Evolutionary conservation across 2,113 vertebrate genomes (phyloP), one percentile per base, ranked within the genome.

Genomic region (Seriola aureovittata): DNA sequence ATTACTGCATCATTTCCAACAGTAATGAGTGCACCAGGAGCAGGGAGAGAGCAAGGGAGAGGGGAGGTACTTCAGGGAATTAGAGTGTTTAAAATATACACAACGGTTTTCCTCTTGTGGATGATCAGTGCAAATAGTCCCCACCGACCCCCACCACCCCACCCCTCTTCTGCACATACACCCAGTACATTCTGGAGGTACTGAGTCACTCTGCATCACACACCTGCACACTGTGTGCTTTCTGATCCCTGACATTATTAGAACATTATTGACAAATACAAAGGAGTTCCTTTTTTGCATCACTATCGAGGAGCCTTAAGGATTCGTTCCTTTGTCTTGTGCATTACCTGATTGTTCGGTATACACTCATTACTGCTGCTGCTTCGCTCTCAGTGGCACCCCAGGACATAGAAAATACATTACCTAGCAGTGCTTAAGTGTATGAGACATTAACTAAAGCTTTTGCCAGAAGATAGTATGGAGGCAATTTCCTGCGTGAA

Each of bases 11-110:
- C 87, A 89, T 92, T 85, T 93, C 85, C 75, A 91, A 67, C 85
- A 81, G 88, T 93, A 91, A 91, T 92, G 91, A 93, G 88, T 90
- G 88, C 82, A 90, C 82, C 82, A 88, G 79, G 82, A 91, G 88
- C 88, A 88, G 58, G 19, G 52, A 82, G 68, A 71, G 81, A 79
- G 86, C 64, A 79, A 72, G 75, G 58, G 66, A 87, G 81, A 75
- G 57, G 76, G 78, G 69, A 81, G 71, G 71, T 84, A 89, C 88
- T 90, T 93, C 40, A 71, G 89, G 87, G 93, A 89, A 91, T 91
- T 88, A 81, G 65, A 88, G 81, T 85, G 79, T 93, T 92, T 92
- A 92, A 91, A 93, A 92, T 92, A 87, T 81, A 92, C 90, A 91
- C 88, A 88, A 69, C 78, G 13, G 77, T 59, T 88, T 92, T 86